A percentile compares a stretch with the other conserved stretches of the same genome.
Evolutionary conservation across 2,113 vertebrate species (phyloP).

Genomic region (Plecturocebus donacophilus): DNA sequence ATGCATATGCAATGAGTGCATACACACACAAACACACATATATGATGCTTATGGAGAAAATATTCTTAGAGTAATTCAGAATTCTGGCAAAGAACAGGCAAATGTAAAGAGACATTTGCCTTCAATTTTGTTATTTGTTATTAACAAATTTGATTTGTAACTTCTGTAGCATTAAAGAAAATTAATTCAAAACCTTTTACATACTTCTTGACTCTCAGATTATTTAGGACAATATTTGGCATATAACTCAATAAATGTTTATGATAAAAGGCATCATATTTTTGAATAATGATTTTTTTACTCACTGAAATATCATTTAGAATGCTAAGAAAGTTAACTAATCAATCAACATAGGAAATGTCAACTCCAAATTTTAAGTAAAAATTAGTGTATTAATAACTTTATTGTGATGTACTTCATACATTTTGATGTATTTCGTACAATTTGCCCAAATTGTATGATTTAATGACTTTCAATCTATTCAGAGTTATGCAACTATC

Average conservation of each 20-base stretch:
- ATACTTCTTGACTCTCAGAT: background rate
- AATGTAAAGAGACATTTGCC: background rate
- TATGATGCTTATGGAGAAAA: background rate
- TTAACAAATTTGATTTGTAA: background rate
- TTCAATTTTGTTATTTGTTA: background rate
- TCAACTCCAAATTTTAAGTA: background rate
- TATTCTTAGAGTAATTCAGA: background rate
- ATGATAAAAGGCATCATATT: background rate
- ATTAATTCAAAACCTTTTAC: background rate
- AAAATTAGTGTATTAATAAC: background rate
- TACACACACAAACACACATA: background rate
- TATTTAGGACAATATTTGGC: background rate
- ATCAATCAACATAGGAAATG: background rate
- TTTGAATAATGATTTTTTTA: background rate
- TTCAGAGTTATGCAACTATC: background rate
- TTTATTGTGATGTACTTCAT: background rate
- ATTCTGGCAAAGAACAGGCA: background rate
- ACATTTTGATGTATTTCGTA: background rate
- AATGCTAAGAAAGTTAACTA: background rate
- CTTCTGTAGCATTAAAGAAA: background rate
- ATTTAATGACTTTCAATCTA: background rate
- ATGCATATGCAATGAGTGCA: background rate
- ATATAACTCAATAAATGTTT: background rate
- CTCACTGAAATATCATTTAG: background rate
- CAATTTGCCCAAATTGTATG: background rate